These are phyloP conservation scores for Chitala chitala DNA, from an alignment of 2,113 vertebrate species.

Conservation along the genomic window DNA sequence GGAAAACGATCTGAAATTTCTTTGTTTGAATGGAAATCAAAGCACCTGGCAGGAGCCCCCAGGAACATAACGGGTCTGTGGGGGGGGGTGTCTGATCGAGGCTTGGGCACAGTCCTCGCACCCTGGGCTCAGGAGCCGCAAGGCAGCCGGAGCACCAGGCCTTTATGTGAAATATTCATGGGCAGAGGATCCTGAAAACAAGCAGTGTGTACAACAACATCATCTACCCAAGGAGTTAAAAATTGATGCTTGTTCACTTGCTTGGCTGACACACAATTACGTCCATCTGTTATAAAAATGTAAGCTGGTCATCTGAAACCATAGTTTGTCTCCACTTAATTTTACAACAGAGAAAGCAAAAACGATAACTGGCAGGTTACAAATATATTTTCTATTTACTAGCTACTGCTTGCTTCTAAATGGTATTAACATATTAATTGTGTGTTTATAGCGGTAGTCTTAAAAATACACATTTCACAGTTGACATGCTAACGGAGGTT, in stretches of 20 bases:
- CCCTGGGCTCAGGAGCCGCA: not conserved
- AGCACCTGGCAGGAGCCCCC: not conserved
- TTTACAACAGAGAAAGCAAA: conserved; percentile 12
- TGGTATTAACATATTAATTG: too few species aligned
- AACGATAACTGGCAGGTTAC: not conserved
- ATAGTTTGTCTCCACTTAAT: not conserved
- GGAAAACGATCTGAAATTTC: not conserved
- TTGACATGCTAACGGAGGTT: not conserved
- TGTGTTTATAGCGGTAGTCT: too few species aligned
- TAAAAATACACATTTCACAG: too few species aligned
- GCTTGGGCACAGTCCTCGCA: not conserved
- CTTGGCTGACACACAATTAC: conserved; percentile 16
- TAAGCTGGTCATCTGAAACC: conserved; percentile 15
- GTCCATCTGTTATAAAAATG: conserved; percentile 24
- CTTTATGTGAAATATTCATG: conserved; percentile 13
- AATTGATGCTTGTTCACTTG: conserved; percentile 15
- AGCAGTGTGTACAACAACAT: conserved; percentile 16
- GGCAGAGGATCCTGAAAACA: not conserved
- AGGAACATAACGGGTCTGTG: not conserved
- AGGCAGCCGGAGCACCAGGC: not conserved
- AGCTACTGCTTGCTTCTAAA: too few species aligned
- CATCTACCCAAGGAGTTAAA: conserved; percentile 13
- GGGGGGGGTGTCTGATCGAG: not conserved
- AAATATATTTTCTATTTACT: too few species aligned
- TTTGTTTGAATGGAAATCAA: not conserved